Evolutionary conservation across 2,888 invertebrate genomes (phyloP), one percentile per base, ranked within the genome.

Genomic region (Neoitamus cyanurus): DNA sequence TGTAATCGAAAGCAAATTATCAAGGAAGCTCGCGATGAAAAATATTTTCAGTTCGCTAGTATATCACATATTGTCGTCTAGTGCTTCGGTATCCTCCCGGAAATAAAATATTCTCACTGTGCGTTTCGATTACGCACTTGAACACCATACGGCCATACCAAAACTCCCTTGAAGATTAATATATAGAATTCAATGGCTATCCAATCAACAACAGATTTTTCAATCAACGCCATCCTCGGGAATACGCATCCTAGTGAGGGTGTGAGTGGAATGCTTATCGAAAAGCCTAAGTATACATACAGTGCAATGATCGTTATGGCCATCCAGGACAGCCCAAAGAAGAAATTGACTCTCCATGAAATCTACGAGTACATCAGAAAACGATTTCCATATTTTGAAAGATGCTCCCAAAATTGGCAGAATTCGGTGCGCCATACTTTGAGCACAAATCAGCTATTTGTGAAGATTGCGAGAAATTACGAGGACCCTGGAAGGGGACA

Each of bases 301-400:
- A 99, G 99, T 92, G 98, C 99, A 0, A 93, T 99, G 73, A 99
- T 99, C 88, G 98, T 99, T 96, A 98, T 99, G 98, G 99, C 99
- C 1, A 98, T 99, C 80, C 93, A 98, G 46, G 95, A 96, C 90
- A 97, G 97, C 89, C 95, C 97, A 0, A 97, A 98, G 88, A 97
- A 97, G 89, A 92, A 97, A 25, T 93, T 98, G 31, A 98, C 98
- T 0, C 92, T 98, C 2, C 98, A 97, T 91, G 98, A 98, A 69
- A 99, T 99, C 88, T 98, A 98, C 93, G 97, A 98, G 91, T 99
- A 97, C 92, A 99, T 99, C 88, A 98, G 98, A 95, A 95, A 95
- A 87, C 97, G 97, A 91, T 99, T 98, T 89, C 97, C 99, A 0
- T 99, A 98, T 91, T 99, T 99, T 91, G 94, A 96, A 84, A 97